Conservation (phyloP, 1,140 invertebrate species). For the Cydia pomonella region DNA sequence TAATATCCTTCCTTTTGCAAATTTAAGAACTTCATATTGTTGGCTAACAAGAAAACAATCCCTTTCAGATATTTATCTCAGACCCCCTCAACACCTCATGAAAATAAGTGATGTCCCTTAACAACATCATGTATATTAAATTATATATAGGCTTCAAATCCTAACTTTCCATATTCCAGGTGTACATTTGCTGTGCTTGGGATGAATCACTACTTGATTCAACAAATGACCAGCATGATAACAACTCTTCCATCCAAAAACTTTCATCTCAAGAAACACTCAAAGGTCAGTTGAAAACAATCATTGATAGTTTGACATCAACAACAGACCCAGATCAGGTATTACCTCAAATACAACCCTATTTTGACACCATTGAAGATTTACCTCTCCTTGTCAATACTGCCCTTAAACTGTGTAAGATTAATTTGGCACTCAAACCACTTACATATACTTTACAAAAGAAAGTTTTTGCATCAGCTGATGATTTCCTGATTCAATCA, state of each 20-base stretch:
- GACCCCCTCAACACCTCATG: too few species aligned
- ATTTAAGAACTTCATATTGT: too few species aligned
- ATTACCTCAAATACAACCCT: conserved; percentile 48
- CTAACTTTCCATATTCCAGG: conserved; percentile 42
- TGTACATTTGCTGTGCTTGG: conserved; percentile 44
- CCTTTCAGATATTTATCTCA: too few species aligned
- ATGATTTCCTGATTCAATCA: conserved; percentile 47
- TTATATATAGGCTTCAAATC: neutral
- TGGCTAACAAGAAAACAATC: too few species aligned
- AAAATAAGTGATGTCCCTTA: too few species aligned
- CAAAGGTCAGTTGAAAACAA: conserved; percentile 54
- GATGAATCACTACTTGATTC: conserved; percentile 34
- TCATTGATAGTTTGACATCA: conserved; percentile 47
- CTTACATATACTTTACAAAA: conserved; percentile 64
- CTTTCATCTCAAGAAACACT: conserved; percentile 58
- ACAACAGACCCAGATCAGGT: conserved; percentile 41
- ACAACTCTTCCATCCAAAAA: conserved; percentile 38
- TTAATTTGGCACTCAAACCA: conserved; percentile 58
- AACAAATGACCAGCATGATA: conserved; percentile 20
- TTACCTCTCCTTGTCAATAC: conserved; percentile 53
- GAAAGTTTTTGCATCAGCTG: conserved; percentile 49
- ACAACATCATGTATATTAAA: too few species aligned
- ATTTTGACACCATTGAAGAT: conserved; percentile 64
- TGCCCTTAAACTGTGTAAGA: conserved; percentile 56
- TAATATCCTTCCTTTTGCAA: too few species aligned